A percentile compares a stretch with the other conserved stretches of the same genome.
These are phyloP conservation scores for Frankliniella intonsa DNA, from an alignment of 2,888 invertebrate species.

Conservation along the genomic window DNA sequence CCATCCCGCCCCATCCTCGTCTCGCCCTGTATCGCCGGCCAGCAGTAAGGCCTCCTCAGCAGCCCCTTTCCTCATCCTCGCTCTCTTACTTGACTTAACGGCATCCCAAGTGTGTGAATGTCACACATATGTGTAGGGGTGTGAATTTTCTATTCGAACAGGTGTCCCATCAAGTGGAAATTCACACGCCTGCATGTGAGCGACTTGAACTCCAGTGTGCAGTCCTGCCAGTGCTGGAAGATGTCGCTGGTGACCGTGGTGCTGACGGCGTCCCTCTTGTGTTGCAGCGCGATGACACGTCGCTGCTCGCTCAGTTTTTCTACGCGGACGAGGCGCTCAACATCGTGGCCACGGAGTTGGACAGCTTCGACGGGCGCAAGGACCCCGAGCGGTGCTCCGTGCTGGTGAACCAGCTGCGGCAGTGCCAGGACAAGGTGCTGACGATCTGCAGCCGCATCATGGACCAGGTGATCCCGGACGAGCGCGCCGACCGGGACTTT, in stretches of 20 bases:
- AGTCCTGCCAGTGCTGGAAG: no score
- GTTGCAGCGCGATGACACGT: slow-evolving; percentile 85
- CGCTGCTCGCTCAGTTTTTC: slow-evolving; percentile 92
- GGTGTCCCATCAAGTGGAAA: background rate
- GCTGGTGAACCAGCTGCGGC: slow-evolving; percentile 89
- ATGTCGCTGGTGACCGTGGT: no score
- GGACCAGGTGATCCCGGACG: slow-evolving; percentile 82
- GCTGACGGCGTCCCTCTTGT: slow-evolving; percentile 34
- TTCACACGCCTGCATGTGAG: background rate
- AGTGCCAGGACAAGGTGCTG: slow-evolving; percentile 78
- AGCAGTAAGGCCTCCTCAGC: no score
- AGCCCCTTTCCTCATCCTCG: no score
- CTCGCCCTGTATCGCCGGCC: no score
- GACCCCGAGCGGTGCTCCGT: slow-evolving; percentile 95
- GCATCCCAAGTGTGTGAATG: no score
- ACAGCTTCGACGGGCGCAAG: slow-evolving; percentile 98
- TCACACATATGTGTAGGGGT: no score
- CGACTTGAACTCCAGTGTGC: background rate
- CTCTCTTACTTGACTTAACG: no score
- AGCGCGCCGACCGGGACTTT: slow-evolving; percentile 88
- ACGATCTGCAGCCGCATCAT: slow-evolving; percentile 92
- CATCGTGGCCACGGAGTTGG: slow-evolving; percentile 90
- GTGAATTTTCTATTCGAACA: no score
- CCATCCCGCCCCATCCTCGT: no score
- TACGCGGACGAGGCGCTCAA: slow-evolving; percentile 96